Conservation (phyloP, 2,113 vertebrate species). For the Larimichthys polyactis region DNA sequence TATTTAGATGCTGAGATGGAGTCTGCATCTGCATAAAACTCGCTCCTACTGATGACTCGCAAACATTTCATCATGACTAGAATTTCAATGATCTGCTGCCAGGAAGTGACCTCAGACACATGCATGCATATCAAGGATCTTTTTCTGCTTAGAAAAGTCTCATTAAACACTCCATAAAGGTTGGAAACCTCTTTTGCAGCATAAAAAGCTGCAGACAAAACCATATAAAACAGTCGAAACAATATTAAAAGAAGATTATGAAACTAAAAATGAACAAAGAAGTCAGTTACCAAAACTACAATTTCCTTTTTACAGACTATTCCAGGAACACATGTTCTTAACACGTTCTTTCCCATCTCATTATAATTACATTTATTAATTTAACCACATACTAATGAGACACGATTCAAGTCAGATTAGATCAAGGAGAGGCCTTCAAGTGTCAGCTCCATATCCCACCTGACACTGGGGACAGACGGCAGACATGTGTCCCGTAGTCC, state of each 20-base stretch:
- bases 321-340: not conserved
- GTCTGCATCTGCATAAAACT: not conserved
- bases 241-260: not conserved
- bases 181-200: not conserved
- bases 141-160: not conserved
- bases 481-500: not conserved
- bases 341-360: not conserved
- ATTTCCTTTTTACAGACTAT: not conserved
- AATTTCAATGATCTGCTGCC: slow-evolving; percentile 20
- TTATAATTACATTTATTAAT: not conserved
- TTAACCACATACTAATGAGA: not conserved
- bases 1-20: not conserved
- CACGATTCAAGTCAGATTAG: not conserved
- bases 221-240: not conserved
- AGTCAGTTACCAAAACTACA: not conserved
- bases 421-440: not conserved
- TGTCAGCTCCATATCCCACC: not conserved
- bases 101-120: not conserved
- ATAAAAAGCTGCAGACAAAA: not conserved
- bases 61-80: slow-evolving; percentile 17
- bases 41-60: slow-evolving; percentile 1
- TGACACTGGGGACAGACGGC: not conserved
- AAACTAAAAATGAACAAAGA: not conserved
- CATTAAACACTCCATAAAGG: not conserved
- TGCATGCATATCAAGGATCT: not conserved